Percentiles rank a stretch among this genome's conserved stretches.
Evolutionary conservation across 2,797 vertebrate genomes (phyloP).

Genomic region (Aphelocoma californica): DNA sequence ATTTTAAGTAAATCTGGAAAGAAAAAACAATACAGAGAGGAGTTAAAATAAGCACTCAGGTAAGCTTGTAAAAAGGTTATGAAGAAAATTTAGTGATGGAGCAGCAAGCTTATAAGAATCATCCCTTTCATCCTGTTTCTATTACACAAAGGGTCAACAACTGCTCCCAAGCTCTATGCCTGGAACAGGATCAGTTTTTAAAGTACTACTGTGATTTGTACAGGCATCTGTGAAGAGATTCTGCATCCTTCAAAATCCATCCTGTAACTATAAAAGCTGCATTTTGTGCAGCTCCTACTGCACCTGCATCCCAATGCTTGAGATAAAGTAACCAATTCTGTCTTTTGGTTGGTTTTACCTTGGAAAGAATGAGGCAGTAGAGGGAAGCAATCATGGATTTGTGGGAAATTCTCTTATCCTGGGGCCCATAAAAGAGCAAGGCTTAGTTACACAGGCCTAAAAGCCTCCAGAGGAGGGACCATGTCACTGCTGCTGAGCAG

Average conservation of each 20-base stretch:
- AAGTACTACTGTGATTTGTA: not conserved
- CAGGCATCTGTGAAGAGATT: not conserved
- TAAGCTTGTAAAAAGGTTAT: not conserved
- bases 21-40: not conserved
- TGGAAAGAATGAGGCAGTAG: not conserved
- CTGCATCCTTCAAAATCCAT: not conserved
- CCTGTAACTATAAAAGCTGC: not conserved
- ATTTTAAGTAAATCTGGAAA: constrained; percentile 91
- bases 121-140: not conserved
- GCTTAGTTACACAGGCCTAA: not conserved
- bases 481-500: not conserved
- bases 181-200: not conserved
- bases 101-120: not conserved
- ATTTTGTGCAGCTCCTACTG: not conserved
- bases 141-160: not conserved
- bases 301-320: not conserved
- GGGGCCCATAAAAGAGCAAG: not conserved
- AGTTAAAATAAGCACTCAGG: not conserved
- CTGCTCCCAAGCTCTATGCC: not conserved
- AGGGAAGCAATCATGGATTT: not conserved
- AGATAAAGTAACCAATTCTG: not conserved
- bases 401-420: not conserved
- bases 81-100: not conserved
- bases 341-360: not conserved
- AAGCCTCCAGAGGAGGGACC: not conserved